phyloP scores from a whole-genome alignment of 1,140 invertebrate genomes.

The Onthophagus taurus region DNA sequence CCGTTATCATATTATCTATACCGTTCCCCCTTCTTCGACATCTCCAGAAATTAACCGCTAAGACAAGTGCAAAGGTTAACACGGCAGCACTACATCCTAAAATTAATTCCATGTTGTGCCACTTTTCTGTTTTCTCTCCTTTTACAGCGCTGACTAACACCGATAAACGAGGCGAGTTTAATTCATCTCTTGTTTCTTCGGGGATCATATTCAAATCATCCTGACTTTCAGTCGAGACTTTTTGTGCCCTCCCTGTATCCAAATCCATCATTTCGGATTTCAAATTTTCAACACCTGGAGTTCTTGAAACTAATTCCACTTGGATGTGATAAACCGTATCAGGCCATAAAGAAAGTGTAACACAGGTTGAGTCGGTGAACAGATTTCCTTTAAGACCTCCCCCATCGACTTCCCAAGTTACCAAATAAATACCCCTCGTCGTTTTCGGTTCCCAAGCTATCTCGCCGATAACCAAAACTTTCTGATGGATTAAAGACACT shows the following conservation, averaged over 20 bases:
- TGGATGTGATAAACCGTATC: conserved; percentile 72
- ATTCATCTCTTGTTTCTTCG: conserved; percentile 32
- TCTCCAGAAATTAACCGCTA: conserved; percentile 43
- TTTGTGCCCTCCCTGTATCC: conserved; percentile 48
- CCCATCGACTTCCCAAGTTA: conserved; percentile 75
- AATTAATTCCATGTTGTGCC: conserved; percentile 44
- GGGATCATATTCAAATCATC: conserved; percentile 44
- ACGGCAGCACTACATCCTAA: conserved; percentile 45
- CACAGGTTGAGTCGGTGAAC: conserved; percentile 68
- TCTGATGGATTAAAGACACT: conserved; percentile 59
- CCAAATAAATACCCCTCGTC: conserved; percentile 57
- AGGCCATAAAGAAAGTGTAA: conserved; percentile 68
- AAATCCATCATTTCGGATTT: conserved; percentile 53
- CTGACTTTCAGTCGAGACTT: conserved; percentile 49
- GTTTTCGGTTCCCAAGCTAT: conserved; percentile 62
- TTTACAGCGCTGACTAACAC: conserved; percentile 48
- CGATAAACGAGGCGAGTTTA: conserved; percentile 46
- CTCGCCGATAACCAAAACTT: conserved; percentile 63
- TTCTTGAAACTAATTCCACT: conserved; percentile 52
- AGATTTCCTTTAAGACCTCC: conserved; percentile 73
- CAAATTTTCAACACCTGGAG: conserved; percentile 47
- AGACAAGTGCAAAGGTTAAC: conserved; percentile 43
- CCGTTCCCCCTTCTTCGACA: conserved; percentile 44
- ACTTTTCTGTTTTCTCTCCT: conserved; percentile 43
- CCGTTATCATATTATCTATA: conserved; percentile 48